These are phyloP conservation scores for Lampropteryx suffumata DNA, from an alignment of 2,888 invertebrate species.

Conservation along the genomic window DNA sequence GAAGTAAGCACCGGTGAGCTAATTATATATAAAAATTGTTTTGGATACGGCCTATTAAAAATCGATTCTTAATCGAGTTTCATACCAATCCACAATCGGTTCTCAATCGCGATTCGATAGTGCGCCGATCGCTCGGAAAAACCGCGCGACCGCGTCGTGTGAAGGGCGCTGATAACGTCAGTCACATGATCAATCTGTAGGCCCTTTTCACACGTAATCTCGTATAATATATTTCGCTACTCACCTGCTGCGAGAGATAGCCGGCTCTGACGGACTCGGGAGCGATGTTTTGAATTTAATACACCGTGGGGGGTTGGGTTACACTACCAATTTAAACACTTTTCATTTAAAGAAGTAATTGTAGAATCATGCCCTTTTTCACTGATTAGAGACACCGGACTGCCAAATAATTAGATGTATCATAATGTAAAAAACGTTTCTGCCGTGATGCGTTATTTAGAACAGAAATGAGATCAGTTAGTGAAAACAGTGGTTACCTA, in stretches of 20 bases:
- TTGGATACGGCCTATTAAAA: too few species aligned
- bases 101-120: slow-evolving; percentile 19
- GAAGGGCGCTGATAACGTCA: slow-evolving; percentile 36
- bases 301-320: not conserved
- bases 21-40: too few species aligned
- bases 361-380: too few species aligned
- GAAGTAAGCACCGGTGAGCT: too few species aligned
- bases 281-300: slow-evolving; percentile 29
- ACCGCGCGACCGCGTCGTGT: slow-evolving; percentile 25
- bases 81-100: slow-evolving; percentile 6
- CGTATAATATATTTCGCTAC: slow-evolving; percentile 61
- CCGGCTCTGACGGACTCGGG: slow-evolving; percentile 33
- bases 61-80: too few species aligned
- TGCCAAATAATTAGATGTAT: too few species aligned
- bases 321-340: not conserved
- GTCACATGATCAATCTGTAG: slow-evolving; percentile 46
- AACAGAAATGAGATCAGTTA: too few species aligned
- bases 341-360: too few species aligned
- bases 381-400: too few species aligned
- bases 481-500: too few species aligned
- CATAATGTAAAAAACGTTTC: too few species aligned
- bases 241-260: slow-evolving; percentile 42
- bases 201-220: slow-evolving; percentile 67
- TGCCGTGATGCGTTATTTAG: too few species aligned
- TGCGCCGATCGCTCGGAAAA: slow-evolving; percentile 20